Evolutionary conservation across 2,888 invertebrate species (phyloP), one percentile per base, ranked within the genome.

Genomic region (Lepas anatifera): DNA sequence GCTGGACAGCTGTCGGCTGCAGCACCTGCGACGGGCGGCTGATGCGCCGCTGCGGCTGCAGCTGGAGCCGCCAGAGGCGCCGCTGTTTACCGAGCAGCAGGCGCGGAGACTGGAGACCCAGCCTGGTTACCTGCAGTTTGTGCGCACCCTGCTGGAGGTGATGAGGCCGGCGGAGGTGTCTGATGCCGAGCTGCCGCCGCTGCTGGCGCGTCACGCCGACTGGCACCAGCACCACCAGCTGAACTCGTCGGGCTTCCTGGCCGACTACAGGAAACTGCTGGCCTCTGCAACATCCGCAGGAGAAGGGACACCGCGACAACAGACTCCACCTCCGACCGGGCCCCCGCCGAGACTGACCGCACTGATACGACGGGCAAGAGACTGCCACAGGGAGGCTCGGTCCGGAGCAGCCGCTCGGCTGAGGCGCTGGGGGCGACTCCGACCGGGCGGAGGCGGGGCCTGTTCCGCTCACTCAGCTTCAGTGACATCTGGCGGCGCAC

Each of bases 381-480:
- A n/a, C n/a, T n/a, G n/a, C n/a, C n/a, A n/a, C n/a, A n/a, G n/a
- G n/a, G 6, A n/a, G 46, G 46, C 18, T 16, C 52, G 16, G 52
- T 16, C 29, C 11, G 52, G 32, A 18, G 6, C 32, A 58, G 58
- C 35, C 58, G 58, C 4, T 58, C 58, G 58, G 58, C 58, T 18
- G 58, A 35, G 58, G 7, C 10, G 22, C 18, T 35, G 35, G 22
- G 35, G 32, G 1, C 22, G 58, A 22, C 58, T 2, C 32, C 58
- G 32, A n/a, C 32, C 22, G 32, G 22, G 10, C 48, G 48, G 22
- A 32, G 58, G 2, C 58, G 58, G 18, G 58, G 58, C 8, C 58
- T 58, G 58, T 58, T 58, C 35, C 58, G 58, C 58, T 58, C 32
- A 18, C 32, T 58, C 58, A 58, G 58, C 58, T 58, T 58, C 58